Percentiles rank a stretch among this genome's conserved stretches.
Evolutionary conservation across 2,113 vertebrate genomes (phyloP).

Genomic region (Panthera uncia): DNA sequence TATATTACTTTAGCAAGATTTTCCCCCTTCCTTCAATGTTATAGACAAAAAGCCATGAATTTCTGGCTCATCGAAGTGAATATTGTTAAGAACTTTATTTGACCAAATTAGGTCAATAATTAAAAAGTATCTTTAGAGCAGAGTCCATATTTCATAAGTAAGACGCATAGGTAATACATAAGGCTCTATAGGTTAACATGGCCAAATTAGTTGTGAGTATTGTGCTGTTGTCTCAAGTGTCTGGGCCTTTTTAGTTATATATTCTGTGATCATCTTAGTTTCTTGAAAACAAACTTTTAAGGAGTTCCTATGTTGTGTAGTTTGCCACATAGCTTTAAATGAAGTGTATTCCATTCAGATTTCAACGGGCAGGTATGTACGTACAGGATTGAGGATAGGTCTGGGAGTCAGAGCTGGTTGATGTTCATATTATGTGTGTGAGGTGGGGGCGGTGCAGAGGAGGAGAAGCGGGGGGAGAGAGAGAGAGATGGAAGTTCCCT

Average conservation of each 20-base stretch:
- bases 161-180: background rate
- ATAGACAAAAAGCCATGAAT: constrained; percentile 27
- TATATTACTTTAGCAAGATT: constrained; percentile 52
- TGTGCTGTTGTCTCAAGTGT: background rate
- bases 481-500: background rate
- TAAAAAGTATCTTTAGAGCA: constrained; percentile 2
- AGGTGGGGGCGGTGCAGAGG: too few species aligned
- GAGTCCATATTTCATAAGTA: background rate
- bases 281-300: background rate
- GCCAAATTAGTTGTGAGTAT: background rate
- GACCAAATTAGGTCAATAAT: constrained; percentile 12
- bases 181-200: background rate
- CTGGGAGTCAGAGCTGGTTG: background rate
- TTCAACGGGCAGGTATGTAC: background rate
- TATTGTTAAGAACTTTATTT: background rate
- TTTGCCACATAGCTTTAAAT: background rate
- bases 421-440: background rate
- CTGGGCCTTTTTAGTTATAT: background rate
- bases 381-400: background rate
- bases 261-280: background rate
- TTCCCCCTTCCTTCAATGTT: constrained; percentile 1
- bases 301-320: background rate
- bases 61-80: background rate
- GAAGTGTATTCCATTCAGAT: background rate
- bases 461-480: too few species aligned